Conservation (phyloP, 2,797 vertebrate genomes). For the Alectoris magna region DNA sequence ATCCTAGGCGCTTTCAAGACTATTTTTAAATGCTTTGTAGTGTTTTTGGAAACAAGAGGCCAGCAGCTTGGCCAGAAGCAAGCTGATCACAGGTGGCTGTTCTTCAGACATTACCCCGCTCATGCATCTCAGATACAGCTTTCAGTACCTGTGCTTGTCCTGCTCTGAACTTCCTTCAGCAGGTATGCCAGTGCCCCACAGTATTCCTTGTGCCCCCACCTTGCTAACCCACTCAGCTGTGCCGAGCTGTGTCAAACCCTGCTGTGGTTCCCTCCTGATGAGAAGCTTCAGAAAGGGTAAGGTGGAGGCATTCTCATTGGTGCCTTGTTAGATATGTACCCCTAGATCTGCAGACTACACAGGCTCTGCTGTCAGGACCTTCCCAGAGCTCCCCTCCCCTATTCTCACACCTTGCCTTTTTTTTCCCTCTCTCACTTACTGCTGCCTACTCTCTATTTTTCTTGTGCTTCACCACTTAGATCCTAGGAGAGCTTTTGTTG, state of each 20-base stretch:
- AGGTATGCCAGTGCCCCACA: rapidly evolving
- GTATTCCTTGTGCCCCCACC: not conserved
- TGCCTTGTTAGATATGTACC: not conserved
- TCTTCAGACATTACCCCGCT: rapidly evolving
- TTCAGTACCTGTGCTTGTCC: not conserved
- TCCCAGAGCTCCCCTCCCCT: not conserved
- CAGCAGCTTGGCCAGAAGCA: not conserved
- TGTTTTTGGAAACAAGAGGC: not conserved
- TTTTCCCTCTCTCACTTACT: not conserved
- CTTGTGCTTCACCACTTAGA: not conserved
- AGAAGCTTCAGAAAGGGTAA: not conserved
- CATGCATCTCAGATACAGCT: rapidly evolving
- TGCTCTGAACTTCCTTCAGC: not conserved
- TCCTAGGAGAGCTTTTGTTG: not conserved
- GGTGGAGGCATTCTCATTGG: not conserved
- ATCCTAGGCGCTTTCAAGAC: not conserved
- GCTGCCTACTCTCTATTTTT: not conserved
- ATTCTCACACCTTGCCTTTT: not conserved
- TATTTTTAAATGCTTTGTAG: not conserved
- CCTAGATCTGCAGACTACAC: not conserved
- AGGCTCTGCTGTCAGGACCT: not conserved
- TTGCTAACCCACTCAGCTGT: not conserved
- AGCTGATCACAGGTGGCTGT: not conserved
- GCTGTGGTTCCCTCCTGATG: not conserved
- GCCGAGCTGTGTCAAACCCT: not conserved